Percentiles rank a stretch among this genome's conserved stretches.
phyloP scores from a whole-genome alignment of 2,888 invertebrate species.

The Acrobasis repandana region DNA sequence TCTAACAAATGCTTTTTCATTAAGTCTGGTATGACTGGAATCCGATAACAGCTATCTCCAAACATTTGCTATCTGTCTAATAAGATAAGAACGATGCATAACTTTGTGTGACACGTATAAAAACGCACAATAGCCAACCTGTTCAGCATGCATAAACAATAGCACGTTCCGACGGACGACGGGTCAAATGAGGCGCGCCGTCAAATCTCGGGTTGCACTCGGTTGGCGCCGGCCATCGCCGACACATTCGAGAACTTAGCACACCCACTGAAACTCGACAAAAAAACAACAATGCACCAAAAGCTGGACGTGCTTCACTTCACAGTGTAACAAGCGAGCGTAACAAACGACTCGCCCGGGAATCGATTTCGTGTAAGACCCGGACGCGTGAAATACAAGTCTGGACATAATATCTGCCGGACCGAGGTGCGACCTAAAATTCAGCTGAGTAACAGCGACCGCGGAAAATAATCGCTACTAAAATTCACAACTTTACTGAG shows the following conservation, averaged over 20 bases:
- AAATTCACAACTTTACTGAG: not conserved
- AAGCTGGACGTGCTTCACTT: conserved; percentile 66
- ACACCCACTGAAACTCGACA: conserved; percentile 59
- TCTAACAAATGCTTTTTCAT: not conserved
- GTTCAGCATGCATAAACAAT: conserved; percentile 71
- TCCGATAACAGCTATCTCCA: conserved; percentile 11
- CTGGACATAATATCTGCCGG: conserved; percentile 19
- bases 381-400: conserved; percentile 21
- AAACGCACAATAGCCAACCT: conserved; percentile 53
- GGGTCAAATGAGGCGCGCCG: conserved; percentile 77
- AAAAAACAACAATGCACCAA: conserved; percentile 62
- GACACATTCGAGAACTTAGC: conserved; percentile 68
- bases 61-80: conserved; percentile 26
- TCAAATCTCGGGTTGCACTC: conserved; percentile 76
- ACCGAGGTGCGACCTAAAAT: not conserved
- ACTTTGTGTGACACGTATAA: conserved; percentile 48
- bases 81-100: conserved; percentile 40
- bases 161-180: conserved; percentile 58
- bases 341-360: conserved; percentile 54
- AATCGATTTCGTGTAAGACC: conserved; percentile 41
- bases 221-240: conserved; percentile 68
- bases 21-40: not conserved
- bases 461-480: not conserved
- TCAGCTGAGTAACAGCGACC: conserved; percentile 3
- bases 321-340: conserved; percentile 66